phyloP scores from a whole-genome alignment of 2,888 invertebrate species.

The Ophion costatus region DNA sequence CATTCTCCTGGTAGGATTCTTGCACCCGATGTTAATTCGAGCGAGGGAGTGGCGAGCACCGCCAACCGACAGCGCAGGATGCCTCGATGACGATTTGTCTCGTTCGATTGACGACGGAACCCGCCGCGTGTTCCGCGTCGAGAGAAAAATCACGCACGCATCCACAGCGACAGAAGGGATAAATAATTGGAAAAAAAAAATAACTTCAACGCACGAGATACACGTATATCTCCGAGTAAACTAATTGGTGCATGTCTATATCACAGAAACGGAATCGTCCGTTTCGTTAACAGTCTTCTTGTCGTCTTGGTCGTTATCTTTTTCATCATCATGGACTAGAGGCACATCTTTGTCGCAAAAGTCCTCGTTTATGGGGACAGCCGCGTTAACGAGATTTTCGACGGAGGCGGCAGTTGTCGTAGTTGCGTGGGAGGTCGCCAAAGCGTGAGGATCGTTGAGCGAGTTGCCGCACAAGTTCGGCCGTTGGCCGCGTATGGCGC shows the following conservation, averaged over 20 bases:
- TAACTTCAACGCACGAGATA: conserved; percentile 27
- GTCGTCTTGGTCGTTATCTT: conserved; percentile 68
- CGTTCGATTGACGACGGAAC: not conserved
- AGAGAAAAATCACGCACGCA: not conserved
- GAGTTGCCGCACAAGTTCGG: conserved; percentile 77
- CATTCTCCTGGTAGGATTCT: not conserved
- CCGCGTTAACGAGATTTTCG: conserved; percentile 81
- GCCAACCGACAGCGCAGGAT: not conserved
- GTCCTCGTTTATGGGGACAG: conserved; percentile 81
- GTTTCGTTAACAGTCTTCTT: conserved; percentile 82
- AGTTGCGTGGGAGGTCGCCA: conserved; percentile 1
- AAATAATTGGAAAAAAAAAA: conserved; percentile 52
- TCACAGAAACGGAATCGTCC: conserved; percentile 82
- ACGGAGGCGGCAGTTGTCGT: conserved; percentile 76
- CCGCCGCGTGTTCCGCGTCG: not conserved
- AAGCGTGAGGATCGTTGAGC: conserved; percentile 29
- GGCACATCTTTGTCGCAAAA: conserved; percentile 76
- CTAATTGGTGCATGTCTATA: conserved; percentile 77
- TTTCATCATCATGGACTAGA: conserved; percentile 73
- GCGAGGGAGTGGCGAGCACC: no score
- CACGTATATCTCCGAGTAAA: conserved; percentile 20
- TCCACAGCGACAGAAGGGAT: conserved; percentile 33
- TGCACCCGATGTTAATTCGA: not conserved
- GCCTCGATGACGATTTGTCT: not conserved
- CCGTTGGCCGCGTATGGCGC: conserved; percentile 79